Evolutionary conservation across 2,797 vertebrate species (phyloP).

Genomic region (Gobionotothen gibberifrons): DNA sequence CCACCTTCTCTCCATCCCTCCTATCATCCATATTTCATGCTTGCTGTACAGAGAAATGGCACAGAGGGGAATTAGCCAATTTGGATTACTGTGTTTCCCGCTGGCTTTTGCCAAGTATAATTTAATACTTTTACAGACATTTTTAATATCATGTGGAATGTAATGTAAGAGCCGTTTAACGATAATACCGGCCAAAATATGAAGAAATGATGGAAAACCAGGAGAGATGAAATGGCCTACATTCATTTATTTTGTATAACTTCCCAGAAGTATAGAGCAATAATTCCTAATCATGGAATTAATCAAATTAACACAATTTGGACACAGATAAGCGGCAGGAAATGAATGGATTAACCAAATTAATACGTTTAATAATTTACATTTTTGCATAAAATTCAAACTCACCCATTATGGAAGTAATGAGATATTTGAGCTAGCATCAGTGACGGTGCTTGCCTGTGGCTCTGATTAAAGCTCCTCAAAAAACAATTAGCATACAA

Average conservation of each 20-base stretch:
- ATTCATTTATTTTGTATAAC: slow-evolving; percentile 8
- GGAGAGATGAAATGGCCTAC: not conserved
- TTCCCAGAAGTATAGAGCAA: not conserved
- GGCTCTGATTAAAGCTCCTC: not conserved
- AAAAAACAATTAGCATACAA: not conserved
- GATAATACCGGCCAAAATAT: not conserved
- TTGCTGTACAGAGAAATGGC: slow-evolving; percentile 15
- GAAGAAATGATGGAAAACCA: not conserved
- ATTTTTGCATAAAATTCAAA: not conserved
- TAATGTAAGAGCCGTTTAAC: not conserved
- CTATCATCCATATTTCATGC: slow-evolving; percentile 24
- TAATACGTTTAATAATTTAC: slow-evolving; percentile 2
- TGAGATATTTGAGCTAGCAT: not conserved
- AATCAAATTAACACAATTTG: slow-evolving; percentile 10
- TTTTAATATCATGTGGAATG: not conserved
- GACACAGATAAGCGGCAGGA: not conserved
- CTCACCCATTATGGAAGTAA: not conserved
- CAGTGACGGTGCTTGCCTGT: not conserved
- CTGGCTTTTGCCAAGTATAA: slow-evolving; percentile 8
- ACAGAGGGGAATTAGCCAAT: slow-evolving; percentile 14
- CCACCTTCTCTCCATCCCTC: slow-evolving; percentile 6
- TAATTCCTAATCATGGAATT: slow-evolving; percentile 8
- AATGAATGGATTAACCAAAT: slow-evolving; percentile 15
- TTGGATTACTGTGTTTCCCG: slow-evolving; percentile 8
- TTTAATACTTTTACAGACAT: not conserved